Base-by-base conservation (phyloP, 2,797 vertebrate genomes). In the Smutsia gigantea region DNA sequence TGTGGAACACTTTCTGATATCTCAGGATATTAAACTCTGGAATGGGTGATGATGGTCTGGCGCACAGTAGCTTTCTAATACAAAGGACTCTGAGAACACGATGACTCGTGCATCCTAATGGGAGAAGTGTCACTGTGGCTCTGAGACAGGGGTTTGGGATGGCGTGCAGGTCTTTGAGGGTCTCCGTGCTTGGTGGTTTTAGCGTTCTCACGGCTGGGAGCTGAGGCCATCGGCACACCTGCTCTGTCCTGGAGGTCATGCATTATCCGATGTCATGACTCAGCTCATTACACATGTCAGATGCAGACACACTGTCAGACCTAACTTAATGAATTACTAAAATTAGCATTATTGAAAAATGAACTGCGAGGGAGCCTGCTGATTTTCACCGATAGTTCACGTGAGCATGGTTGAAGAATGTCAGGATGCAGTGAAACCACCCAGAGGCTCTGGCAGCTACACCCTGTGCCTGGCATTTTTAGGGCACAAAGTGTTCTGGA, bases 1-100 rank as follows among this genome's bases (percentile, higher is more conserved):
- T n/a, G 59, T 23, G 90, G 90, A 81, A n/a, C 82, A 66, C 69
- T 90, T 95, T 59, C 95, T 87, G 92, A 88, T 74, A 61, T 55
- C 78, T 82, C 96, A 90, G 96, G 95, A 93, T 97, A 96, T 97
- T 97, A 96, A 96, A 97, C 91, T 53, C 85, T 15, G 83, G 25
- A 49, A 71, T 86, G 85, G 83, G 27, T 87, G 93, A 96, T 75
- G 82, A 53, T 1, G 15, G 87, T 79, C 92, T 51, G 66, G 66
- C 37, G 64, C 53, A 59, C 77, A 83, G 66, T 12, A 18, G 83
- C 74, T 74, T 64, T 85, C 72, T 82, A 68, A 79, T 18, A 68
- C 95, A 68, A 59, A 89, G 90, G 55, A 69, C 61, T 94, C 82
- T 18, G 57, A 25, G 95, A 94, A 81, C 68, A 85, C 71, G 89